A percentile compares a stretch with the other conserved stretches of the same genome.
Evolutionary conservation across 1,140 invertebrate species (phyloP).

Genomic region (Sitophilus oryzae): DNA sequence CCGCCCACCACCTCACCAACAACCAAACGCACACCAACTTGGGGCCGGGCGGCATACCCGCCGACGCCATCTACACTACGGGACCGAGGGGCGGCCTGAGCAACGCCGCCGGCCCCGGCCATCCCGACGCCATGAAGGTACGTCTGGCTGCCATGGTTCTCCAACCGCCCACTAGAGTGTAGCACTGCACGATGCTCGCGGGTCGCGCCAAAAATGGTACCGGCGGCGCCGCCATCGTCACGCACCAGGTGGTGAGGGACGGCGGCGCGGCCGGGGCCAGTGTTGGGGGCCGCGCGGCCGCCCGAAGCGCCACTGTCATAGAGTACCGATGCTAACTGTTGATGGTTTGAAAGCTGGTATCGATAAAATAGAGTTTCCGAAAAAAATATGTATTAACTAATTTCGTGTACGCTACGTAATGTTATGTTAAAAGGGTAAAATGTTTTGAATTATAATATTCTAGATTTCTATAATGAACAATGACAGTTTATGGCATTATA

Average conservation of each 20-base stretch:
- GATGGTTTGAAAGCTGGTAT: no score
- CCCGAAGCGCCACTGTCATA: conserved; percentile 38
- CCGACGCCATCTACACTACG: conserved; percentile 54
- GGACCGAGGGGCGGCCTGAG: conserved; percentile 36
- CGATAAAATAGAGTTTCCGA: no score
- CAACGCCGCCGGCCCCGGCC: no score
- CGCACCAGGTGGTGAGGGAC: background rate
- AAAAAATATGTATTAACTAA: no score
- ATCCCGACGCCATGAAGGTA: conserved; percentile 66
- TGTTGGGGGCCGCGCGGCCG: conserved; percentile 20
- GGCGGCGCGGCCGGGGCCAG: conserved; percentile 1
- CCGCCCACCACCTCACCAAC: conserved; percentile 21
- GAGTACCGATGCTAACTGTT: conserved; percentile 41
- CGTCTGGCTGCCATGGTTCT: conserved; percentile 70
- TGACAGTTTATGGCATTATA: no score
- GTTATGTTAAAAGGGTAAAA: no score
- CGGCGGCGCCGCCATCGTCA: background rate
- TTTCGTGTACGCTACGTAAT: no score
- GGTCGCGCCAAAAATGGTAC: conserved; percentile 16
- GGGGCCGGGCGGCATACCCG: conserved; percentile 47
- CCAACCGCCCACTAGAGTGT: conserved; percentile 73
- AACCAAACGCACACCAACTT: conserved; percentile 15
- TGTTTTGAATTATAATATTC: no score
- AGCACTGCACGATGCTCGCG: conserved; percentile 47
- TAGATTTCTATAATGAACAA: no score